Evolutionary conservation across 2,797 vertebrate species (phyloP), one percentile per base, ranked within the genome.

Genomic region (Streptopelia turtur): DNA sequence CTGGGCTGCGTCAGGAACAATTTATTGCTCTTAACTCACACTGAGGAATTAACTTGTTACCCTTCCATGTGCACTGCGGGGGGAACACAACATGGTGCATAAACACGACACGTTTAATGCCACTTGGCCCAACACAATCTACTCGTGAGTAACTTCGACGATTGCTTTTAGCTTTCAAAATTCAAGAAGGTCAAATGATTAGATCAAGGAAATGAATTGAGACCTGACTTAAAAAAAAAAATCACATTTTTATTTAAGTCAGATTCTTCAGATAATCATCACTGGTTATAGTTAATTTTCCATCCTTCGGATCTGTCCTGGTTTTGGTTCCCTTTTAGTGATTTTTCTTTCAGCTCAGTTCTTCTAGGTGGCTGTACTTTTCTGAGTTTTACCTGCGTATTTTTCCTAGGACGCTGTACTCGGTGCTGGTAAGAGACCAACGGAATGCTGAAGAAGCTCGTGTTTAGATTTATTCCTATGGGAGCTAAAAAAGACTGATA

Each of bases 11-110:
- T 75, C 94, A 94, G 90, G 66, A 87, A 60, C 74, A 65, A 92
- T 90, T 93, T 68, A 89, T 57, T 83, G 89, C 83, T 76, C 47
- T 60, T 24, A 70, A 80, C 52, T 90, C 85, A 20, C 0, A 0
- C 16, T 15, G 83, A 33, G 85, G 93, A 92, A 91, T 91, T 82
- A 94, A 94, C 89, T 94, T 89, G 78, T 22, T 93, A 37, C 41
- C 89, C 89, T 41, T 53, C 53, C 35, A 4, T 11, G 33, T 52
- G 27, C 68, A 11, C 2, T 21, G 43, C 31, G 77, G 35, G 41
- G 74, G 68, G 31, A 87, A 61, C 79, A 74, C 57, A 61, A 22
- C 1, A 35, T 14, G 60, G 31, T 78, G 69, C 1, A 60, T 5
- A 75, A 75, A 93, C 50, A 33, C 1, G 22, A 59, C 30, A 56